These are phyloP conservation scores for Bufo gargarizans DNA, from an alignment of 2,113 vertebrate genomes.

Conservation along the genomic window DNA sequence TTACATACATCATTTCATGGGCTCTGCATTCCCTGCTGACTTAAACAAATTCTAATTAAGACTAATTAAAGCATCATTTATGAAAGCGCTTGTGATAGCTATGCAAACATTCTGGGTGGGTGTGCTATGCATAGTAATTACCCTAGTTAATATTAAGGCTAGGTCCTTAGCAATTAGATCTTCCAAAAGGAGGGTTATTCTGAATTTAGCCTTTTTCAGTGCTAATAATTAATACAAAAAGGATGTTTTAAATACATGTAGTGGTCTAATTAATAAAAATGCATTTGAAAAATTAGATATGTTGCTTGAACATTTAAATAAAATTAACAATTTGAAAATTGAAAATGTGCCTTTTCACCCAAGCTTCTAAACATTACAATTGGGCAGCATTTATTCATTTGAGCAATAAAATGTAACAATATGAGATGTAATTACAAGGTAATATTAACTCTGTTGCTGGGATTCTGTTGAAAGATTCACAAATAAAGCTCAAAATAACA, in stretches of 20 bases:
- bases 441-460: neutral
- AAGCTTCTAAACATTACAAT: neutral
- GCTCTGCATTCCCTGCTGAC: slow-evolving; percentile 99
- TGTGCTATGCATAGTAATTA: slow-evolving; percentile 99
- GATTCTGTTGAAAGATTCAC: neutral
- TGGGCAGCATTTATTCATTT: neutral
- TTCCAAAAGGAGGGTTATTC: slow-evolving; percentile 91
- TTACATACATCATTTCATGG: slow-evolving; percentile 99
- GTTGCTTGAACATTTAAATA: slow-evolving; percentile 66
- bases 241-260: slow-evolving; percentile 81
- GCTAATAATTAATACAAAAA: slow-evolving; percentile 62
- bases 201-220: slow-evolving; percentile 74
- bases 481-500: neutral
- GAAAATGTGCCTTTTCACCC: neutral
- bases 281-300: slow-evolving; percentile 73
- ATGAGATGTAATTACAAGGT: neutral
- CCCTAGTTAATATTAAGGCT: slow-evolving; percentile 99
- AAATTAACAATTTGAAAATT: neutral
- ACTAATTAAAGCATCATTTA: slow-evolving; percentile 99
- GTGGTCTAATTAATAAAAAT: slow-evolving; percentile 76
- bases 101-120: slow-evolving; percentile 99
- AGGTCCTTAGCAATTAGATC: slow-evolving; percentile 97
- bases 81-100: slow-evolving; percentile 99
- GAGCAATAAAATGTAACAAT: neutral
- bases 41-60: slow-evolving; percentile 99